A percentile compares a stretch with the other conserved stretches of the same genome.
Conservation (phyloP, 2,113 vertebrate species). For the Sylvilagus bachmani region DNA sequence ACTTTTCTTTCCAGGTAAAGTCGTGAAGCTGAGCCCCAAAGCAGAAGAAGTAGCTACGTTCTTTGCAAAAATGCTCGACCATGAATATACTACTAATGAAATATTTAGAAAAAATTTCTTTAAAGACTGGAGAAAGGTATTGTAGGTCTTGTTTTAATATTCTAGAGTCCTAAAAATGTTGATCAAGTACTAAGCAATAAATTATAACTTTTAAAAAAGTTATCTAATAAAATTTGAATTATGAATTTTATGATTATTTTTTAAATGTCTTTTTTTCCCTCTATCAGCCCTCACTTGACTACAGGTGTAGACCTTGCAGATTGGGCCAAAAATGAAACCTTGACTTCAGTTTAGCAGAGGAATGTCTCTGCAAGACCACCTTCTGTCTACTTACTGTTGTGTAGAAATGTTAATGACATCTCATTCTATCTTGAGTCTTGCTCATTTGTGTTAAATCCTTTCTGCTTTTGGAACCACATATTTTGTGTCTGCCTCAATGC, state of each 20-base stretch:
- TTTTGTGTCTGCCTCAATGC: not conserved
- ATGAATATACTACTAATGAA: constrained; percentile 98
- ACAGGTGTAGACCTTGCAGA: not conserved
- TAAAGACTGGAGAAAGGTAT: constrained; percentile 98
- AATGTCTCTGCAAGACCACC: not conserved
- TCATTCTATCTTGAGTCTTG: not conserved
- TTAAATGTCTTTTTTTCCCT: not conserved
- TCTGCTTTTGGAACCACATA: not conserved
- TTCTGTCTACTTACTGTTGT: not conserved
- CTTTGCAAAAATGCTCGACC: constrained; percentile 99
- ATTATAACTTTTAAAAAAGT: constrained; percentile 21
- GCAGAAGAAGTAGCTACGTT: constrained; percentile 98
- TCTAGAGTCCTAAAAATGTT: constrained; percentile 32
- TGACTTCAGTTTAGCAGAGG: not conserved
- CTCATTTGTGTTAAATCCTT: constrained; percentile 1
- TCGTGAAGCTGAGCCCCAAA: constrained; percentile 94
- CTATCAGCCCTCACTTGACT: not conserved
- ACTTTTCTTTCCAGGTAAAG: constrained; percentile 91
- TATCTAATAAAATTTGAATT: constrained; percentile 26
- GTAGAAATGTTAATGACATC: not conserved
- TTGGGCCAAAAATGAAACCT: constrained; percentile 58
- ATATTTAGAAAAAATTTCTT: constrained; percentile 99
- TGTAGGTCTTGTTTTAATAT: constrained; percentile 51
- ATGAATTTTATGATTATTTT: constrained; percentile 1
- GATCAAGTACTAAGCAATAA: constrained; percentile 38